Conservation (phyloP, 2,113 vertebrate genomes). For the Hippocampus guttulatus region DNA sequence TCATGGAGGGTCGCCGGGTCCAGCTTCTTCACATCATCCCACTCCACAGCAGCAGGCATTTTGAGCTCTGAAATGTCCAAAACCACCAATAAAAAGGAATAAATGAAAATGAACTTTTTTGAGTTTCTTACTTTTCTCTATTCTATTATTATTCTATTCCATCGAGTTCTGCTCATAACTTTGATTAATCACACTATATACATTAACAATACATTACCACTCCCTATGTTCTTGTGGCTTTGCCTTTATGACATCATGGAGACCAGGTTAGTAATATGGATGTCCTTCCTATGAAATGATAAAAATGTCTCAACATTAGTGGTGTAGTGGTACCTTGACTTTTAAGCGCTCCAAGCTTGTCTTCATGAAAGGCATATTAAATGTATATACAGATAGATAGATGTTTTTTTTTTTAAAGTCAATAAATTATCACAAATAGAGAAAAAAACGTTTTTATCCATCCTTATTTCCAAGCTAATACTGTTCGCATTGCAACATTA, state of each 20-base stretch:
- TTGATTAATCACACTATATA: neutral
- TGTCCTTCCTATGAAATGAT: neutral
- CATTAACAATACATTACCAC: neutral
- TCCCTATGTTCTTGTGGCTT: neutral
- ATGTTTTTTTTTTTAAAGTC: too few relatives aligned
- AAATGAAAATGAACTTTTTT: neutral
- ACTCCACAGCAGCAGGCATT: slow-evolving; percentile 80
- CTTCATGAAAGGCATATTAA: too few relatives aligned
- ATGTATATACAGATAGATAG: too few relatives aligned
- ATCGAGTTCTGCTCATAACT: neutral
- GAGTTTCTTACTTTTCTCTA: too few relatives aligned
- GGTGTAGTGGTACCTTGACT: neutral
- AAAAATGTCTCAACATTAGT: neutral
- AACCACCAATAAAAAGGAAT: neutral
- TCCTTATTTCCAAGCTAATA: too few relatives aligned
- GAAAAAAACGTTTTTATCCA: too few relatives aligned
- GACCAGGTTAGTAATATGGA: neutral
- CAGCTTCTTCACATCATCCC: slow-evolving; percentile 79
- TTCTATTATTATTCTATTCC: too few relatives aligned
- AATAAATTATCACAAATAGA: too few relatives aligned
- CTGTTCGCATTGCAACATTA: too few relatives aligned
- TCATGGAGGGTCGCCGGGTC: slow-evolving; percentile 74
- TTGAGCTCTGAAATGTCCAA: slow-evolving; percentile 7
- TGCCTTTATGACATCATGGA: slow-evolving; percentile 5
- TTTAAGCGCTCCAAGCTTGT: too few relatives aligned